Evolutionary conservation across 2,888 invertebrate genomes (phyloP).

Genomic region (Lycia hirtaria): DNA sequence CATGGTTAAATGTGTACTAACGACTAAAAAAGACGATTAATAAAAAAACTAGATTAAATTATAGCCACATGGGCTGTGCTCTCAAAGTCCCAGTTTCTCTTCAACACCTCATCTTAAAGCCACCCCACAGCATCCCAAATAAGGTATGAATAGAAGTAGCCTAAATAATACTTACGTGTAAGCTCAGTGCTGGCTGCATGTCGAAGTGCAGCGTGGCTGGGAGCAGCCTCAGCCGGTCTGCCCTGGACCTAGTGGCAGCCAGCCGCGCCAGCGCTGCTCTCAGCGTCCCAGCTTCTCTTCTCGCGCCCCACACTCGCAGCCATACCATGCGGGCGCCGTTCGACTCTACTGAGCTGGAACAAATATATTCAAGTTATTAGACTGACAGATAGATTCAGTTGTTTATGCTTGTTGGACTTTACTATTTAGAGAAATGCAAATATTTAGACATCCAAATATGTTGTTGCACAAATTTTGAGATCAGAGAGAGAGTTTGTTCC

Average conservation of each 20-base stretch:
- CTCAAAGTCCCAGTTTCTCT: too few relatives aligned
- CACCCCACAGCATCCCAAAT: neutral
- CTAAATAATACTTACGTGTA: conserved; percentile 84
- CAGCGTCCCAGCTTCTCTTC: conserved; percentile 67
- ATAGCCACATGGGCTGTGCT: too few relatives aligned
- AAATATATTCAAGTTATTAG: conserved; percentile 5
- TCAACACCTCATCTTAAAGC: neutral
- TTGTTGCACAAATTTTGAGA: too few relatives aligned
- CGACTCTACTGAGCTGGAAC: conserved; percentile 55
- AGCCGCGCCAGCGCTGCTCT: conserved; percentile 70
- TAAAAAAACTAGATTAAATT: too few relatives aligned
- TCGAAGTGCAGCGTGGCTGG: conserved; percentile 89
- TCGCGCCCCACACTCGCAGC: conserved; percentile 71
- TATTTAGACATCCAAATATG: too few relatives aligned
- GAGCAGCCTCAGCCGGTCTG: conserved; percentile 60
- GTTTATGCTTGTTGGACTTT: too few relatives aligned
- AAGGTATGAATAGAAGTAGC: neutral
- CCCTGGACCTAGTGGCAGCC: conserved; percentile 58
- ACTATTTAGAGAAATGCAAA: too few relatives aligned
- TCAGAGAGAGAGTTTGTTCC: too few relatives aligned
- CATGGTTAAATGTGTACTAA: too few relatives aligned
- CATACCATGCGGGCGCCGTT: conserved; percentile 65
- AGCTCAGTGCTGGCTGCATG: conserved; percentile 89
- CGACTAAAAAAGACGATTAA: too few relatives aligned
- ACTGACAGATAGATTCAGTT: neutral